Evolutionary conservation across 2,888 invertebrate species (phyloP).

Genomic region (Arrhopalites spinosus): DNA sequence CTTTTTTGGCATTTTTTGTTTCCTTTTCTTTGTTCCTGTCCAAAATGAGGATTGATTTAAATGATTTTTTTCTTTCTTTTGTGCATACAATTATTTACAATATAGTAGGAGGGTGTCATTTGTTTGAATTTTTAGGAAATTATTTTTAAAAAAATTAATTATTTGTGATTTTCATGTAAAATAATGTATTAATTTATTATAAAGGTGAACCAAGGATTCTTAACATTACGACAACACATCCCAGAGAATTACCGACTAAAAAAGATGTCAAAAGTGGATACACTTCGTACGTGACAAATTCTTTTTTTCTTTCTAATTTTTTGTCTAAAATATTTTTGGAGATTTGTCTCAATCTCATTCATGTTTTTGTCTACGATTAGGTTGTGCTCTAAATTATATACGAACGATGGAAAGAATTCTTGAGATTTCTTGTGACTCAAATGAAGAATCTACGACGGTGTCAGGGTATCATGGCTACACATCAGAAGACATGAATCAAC

Average conservation of each 20-base stretch:
- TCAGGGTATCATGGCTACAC: neutral
- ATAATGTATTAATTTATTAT: neutral
- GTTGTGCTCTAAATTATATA: slow-evolving; percentile 89
- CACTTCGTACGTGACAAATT: slow-evolving; percentile 68
- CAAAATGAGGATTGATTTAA: neutral
- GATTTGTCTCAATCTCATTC: too few species aligned
- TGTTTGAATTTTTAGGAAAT: neutral
- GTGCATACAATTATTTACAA: neutral
- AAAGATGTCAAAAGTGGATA: slow-evolving; percentile 86
- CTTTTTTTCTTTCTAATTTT: too few species aligned
- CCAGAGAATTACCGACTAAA: slow-evolving; percentile 72
- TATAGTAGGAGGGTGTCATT: too few species aligned
- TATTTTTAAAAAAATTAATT: neutral
- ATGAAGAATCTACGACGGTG: neutral
- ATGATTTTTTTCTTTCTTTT: neutral
- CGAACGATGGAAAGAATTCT: slow-evolving; percentile 62
- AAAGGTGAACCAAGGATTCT: slow-evolving; percentile 49
- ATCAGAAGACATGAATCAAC: slow-evolving; percentile 31
- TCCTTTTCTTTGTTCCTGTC: too few species aligned
- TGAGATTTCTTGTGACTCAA: slow-evolving; percentile 12
- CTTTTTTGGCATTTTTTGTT: neutral
- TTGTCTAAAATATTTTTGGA: too few species aligned
- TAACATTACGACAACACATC: slow-evolving; percentile 75
- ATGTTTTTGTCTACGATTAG: too few species aligned
- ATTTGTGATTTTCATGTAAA: neutral